phyloP scores from a whole-genome alignment of 2,113 vertebrate species.

The Periophthalmus modestus region DNA sequence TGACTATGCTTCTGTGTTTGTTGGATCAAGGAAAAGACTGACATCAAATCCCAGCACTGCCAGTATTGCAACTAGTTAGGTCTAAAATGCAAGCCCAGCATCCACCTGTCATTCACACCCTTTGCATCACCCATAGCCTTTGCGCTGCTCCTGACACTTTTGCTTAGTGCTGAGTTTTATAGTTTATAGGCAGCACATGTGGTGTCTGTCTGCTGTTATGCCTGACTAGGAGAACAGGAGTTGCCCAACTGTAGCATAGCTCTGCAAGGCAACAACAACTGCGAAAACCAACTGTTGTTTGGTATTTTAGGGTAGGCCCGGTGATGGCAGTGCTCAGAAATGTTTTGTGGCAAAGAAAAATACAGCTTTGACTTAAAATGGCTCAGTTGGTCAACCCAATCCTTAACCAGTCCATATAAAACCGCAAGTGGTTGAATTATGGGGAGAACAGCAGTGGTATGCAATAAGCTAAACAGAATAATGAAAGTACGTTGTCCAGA shows the following conservation, averaged over 20 bases:
- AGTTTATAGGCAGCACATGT: constrained; percentile 67
- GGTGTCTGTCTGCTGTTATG: constrained; percentile 49
- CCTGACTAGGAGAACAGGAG: constrained; percentile 62
- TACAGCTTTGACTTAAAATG: constrained; percentile 50
- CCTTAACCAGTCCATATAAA: constrained; percentile 53
- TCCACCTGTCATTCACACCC: constrained; percentile 66
- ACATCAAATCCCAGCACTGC: not conserved
- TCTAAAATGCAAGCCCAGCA: constrained; percentile 16
- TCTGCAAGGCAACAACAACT: constrained; percentile 74
- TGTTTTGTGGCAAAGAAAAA: constrained; percentile 65
- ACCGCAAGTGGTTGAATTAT: constrained; percentile 44
- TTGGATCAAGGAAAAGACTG: constrained; percentile 1
- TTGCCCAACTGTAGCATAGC: constrained; percentile 66
- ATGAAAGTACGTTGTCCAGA: constrained; percentile 5
- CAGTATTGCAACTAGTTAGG: not conserved
- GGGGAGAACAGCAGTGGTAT: constrained; percentile 41
- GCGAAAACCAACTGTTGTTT: constrained; percentile 70
- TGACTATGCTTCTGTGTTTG: too few species aligned
- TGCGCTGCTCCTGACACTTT: constrained; percentile 56
- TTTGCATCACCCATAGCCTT: constrained; percentile 56
- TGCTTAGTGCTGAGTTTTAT: constrained; percentile 57
- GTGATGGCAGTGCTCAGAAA: constrained; percentile 68
- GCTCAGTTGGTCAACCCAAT: constrained; percentile 60
- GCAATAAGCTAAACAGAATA: constrained; percentile 31
- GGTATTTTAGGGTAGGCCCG: constrained; percentile 45